Evolutionary conservation across 2,113 vertebrate species (phyloP), one percentile per base, ranked within the genome.

Genomic region (Phainopepla nitens): DNA sequence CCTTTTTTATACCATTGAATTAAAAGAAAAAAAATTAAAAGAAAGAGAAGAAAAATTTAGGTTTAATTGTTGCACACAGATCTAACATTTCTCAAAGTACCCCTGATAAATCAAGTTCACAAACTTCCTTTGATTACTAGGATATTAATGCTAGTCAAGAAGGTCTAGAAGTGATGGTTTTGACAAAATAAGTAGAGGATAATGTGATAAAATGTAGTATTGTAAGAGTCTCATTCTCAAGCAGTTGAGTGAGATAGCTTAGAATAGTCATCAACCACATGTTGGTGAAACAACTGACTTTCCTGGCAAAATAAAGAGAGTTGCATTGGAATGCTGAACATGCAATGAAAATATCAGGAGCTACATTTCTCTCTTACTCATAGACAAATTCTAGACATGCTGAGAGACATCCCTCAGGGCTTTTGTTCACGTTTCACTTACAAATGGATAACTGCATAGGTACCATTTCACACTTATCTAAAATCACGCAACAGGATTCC

Each of bases 341-440:
- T 36, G 13, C 15, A 89, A 61, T 19, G 62, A 83, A 66, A 93
- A 73, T 93, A 85, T 72, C 66, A 82, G 47, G 42, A 94, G 75
- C 54, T 87, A 85, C 5, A 2, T 83, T 65, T 57, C 77, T 65
- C 57, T 89, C 23, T 90, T 94, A 78, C 47, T 87, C 76, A 91
- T 25, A 66, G 16, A 60, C 58, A 95, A 42, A 75, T 81, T 62
- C 42, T 73, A 80, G 83, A 49, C 53, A 60, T 24, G 6, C 18
- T 36, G 15, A 72, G 44, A 90, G 42, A 91, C 71, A 95, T 71
- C 68, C 68, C 57, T 80, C 42, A 65, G 16, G 80, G 11, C 16
- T 79, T 87, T 91, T 92, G 82, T 93, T 93, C 23, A 10, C 35
- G 81, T 82, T 95, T 86, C 66, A 86, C 66, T 95, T 93, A 81